phyloP scores from a whole-genome alignment of 92 coral and sea anemone genomes.

The Siderastrea radians region DNA sequence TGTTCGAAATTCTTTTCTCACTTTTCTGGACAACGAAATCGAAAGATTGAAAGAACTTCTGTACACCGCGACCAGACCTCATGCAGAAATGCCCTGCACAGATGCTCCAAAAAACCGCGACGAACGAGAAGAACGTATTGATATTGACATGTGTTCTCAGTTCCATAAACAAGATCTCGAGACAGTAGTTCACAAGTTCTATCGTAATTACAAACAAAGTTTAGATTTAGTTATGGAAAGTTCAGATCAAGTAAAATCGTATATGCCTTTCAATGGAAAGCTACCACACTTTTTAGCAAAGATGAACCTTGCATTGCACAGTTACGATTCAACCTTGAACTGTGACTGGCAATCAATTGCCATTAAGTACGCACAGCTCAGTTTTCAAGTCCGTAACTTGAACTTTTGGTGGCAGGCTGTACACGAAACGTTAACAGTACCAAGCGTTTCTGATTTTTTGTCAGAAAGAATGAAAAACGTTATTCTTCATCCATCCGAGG shows the following conservation, averaged over 20 bases:
- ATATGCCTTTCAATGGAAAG: neutral
- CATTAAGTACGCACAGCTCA: conserved; percentile 44
- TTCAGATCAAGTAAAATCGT: conserved; percentile 15
- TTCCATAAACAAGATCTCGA: conserved; percentile 6
- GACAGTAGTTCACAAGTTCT: neutral
- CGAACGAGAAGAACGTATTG: neutral
- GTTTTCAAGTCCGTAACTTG: conserved; percentile 39
- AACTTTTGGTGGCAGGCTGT: conserved; percentile 42
- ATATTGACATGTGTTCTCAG: conserved; percentile 28
- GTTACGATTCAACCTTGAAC: conserved; percentile 9
- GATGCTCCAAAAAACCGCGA: neutral
- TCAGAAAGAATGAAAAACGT: conserved; percentile 30
- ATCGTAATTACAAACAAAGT: conserved; percentile 19
- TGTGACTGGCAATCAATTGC: conserved; percentile 62
- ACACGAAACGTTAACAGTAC: conserved; percentile 26
- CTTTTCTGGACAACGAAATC: neutral
- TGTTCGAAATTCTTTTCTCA: conserved; percentile 2
- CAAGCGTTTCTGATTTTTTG: conserved; percentile 50
- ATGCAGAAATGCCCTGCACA: neutral
- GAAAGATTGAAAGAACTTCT: conserved; percentile 7
- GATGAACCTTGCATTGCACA: conserved; percentile 22
- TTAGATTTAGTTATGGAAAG: conserved; percentile 7
- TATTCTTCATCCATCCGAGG: conserved; percentile 33
- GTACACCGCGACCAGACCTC: conserved; percentile 19
- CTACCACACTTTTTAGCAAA: neutral